Percentiles rank a stretch among this genome's conserved stretches.
These are phyloP conservation scores for Danio kyathit DNA, from an alignment of 2,797 vertebrate genomes.

Conservation along the genomic window DNA sequence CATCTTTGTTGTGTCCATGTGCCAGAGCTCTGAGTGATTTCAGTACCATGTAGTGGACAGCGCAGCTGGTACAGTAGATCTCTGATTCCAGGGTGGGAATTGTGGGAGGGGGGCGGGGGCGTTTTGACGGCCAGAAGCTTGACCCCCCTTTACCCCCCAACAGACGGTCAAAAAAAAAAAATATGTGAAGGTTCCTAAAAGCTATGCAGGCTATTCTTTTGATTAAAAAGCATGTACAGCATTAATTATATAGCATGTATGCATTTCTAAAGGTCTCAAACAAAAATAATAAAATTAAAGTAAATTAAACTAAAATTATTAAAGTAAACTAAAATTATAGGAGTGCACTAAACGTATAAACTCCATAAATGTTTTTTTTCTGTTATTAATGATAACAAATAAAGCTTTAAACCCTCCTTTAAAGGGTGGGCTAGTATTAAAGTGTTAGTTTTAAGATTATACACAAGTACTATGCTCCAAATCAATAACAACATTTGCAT, in stretches of 20 bases:
- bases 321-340: too few relatives aligned
- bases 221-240: background rate
- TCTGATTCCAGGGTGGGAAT: constrained; percentile 3
- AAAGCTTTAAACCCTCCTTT: too few relatives aligned
- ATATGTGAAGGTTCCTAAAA: background rate
- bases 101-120: background rate
- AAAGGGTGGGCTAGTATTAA: too few relatives aligned
- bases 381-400: too few relatives aligned
- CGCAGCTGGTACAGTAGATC: constrained; percentile 42
- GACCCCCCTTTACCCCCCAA: background rate
- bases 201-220: background rate
- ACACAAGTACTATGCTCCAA: too few relatives aligned
- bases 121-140: background rate
- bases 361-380: too few relatives aligned
- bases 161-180: background rate
- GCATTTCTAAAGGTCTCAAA: background rate
- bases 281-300: background rate
- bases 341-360: too few relatives aligned
- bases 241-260: background rate
- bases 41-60: constrained; percentile 63
- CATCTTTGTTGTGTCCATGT: background rate
- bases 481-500: too few relatives aligned
- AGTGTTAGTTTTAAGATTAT: too few relatives aligned
- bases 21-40: constrained; percentile 12
- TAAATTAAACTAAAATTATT: too few relatives aligned